Conservation (phyloP, 2,113 vertebrate genomes). For the Genyomyrus donnyi region DNA sequence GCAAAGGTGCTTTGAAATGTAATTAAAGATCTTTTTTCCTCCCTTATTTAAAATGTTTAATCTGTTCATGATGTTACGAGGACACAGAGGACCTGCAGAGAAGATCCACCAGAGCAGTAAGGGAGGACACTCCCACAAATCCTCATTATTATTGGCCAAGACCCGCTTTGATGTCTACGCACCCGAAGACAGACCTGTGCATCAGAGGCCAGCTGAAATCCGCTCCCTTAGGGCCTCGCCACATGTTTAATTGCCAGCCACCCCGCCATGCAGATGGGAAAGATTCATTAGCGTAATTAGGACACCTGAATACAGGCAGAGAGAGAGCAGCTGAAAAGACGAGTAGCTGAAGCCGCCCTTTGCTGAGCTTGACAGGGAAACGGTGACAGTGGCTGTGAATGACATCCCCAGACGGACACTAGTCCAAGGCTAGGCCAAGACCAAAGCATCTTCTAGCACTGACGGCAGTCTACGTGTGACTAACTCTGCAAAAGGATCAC, state of each 20-base stretch:
- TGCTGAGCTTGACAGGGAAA: neutral
- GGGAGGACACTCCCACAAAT: neutral
- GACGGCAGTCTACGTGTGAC: neutral
- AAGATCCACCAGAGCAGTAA: neutral
- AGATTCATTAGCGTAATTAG: slow-evolving; percentile 23
- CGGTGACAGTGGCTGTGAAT: neutral
- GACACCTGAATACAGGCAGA: neutral
- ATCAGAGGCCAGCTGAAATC: slow-evolving; percentile 9
- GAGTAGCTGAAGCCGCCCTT: slow-evolving; percentile 15
- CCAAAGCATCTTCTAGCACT: neutral
- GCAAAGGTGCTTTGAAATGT: slow-evolving; percentile 18
- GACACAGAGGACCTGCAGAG: neutral
- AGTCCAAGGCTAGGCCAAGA: neutral
- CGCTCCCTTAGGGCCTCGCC: neutral
- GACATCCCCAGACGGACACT: neutral
- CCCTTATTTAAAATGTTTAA: slow-evolving; percentile 14
- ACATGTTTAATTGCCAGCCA: slow-evolving; percentile 5
- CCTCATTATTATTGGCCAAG: neutral
- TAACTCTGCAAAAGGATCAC: neutral
- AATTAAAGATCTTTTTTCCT: neutral
- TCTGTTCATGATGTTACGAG: slow-evolving; percentile 19
- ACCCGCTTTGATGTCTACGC: slow-evolving; percentile 13
- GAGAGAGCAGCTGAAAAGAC: neutral
- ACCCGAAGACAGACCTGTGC: neutral
- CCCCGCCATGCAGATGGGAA: neutral